These are phyloP conservation scores for Cenopis cana DNA, from an alignment of 2,888 invertebrate species.

Conservation along the genomic window DNA sequence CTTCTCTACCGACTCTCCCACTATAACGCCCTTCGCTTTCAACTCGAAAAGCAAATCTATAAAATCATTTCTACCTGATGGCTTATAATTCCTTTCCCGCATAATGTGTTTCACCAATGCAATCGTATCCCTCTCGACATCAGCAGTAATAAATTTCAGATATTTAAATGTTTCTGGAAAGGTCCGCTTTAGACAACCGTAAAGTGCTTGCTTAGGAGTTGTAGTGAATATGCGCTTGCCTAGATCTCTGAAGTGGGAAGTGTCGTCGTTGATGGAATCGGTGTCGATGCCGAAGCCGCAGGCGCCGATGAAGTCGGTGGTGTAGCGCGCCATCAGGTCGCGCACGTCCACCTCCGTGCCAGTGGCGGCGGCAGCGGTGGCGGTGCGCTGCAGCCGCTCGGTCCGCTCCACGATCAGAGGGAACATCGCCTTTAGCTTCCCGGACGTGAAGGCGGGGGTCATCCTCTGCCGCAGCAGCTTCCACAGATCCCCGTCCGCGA, in stretches of 20 bases:
- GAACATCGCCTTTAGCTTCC: conserved; percentile 11
- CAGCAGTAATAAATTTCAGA: background rate
- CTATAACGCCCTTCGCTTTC: conserved; percentile 38
- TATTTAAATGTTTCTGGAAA: background rate
- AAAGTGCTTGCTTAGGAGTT: background rate
- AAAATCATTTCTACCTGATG: conserved; percentile 41
- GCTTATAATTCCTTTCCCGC: conserved; percentile 15
- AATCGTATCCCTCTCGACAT: background rate
- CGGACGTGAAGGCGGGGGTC: conserved; percentile 45
- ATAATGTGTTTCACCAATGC: background rate
- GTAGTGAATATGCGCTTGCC: background rate
- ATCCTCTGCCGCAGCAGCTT: conserved; percentile 44
- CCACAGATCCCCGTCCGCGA: conserved; percentile 46
- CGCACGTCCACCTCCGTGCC: conserved; percentile 5
- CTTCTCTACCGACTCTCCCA: conserved; percentile 27
- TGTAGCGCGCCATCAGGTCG: conserved; percentile 45
- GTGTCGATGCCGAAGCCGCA: conserved; percentile 45
- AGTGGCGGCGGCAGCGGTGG: background rate
- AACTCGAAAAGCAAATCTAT: conserved; percentile 37
- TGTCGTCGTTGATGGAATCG: conserved; percentile 40
- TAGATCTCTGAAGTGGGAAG: background rate
- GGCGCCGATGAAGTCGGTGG: conserved; percentile 46
- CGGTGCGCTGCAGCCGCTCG: background rate
- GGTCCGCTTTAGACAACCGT: background rate
- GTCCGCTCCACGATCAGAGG: background rate